Conservation (phyloP, 2,797 vertebrate genomes). For the Cynodonichthys magdalenae region DNA sequence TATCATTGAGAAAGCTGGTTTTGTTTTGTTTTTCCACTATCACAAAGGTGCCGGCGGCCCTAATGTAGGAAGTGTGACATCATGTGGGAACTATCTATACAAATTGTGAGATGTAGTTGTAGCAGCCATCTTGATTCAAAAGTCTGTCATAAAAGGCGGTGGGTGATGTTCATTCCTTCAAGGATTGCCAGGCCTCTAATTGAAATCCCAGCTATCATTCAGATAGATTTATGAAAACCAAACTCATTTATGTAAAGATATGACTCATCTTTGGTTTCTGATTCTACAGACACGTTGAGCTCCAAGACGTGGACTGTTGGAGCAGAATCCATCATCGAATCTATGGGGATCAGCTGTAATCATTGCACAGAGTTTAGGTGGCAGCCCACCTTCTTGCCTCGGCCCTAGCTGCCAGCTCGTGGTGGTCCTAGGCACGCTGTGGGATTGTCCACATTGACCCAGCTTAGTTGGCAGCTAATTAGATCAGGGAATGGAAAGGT, state of each 20-base stretch:
- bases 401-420: conserved; percentile 46
- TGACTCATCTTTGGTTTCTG: background rate
- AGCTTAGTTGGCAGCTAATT: conserved; percentile 71
- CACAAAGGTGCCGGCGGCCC: too few species aligned
- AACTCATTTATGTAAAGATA: conserved; percentile 33
- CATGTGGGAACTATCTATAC: too few species aligned
- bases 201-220: conserved; percentile 24
- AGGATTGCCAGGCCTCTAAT: background rate
- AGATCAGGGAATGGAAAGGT: conserved; percentile 67
- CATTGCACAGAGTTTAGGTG: conserved; percentile 77
- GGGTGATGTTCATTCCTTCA: too few species aligned
- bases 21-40: too few species aligned
- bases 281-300: conserved; percentile 44
- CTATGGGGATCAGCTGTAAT: conserved; percentile 75
- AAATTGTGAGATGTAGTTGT: too few species aligned
- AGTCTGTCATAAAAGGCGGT: too few species aligned
- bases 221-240: conserved; percentile 2
- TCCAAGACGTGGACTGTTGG: conserved; percentile 26
- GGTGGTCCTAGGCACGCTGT: conserved; percentile 35
- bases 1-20: too few species aligned
- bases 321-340: conserved; percentile 62
- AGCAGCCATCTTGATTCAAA: too few species aligned
- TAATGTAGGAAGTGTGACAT: too few species aligned
- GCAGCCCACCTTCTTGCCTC: conserved; percentile 67
- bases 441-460: conserved; percentile 61